Percentiles rank a stretch among this genome's conserved stretches.
Conservation (phyloP, 1,140 invertebrate genomes). For the Pogonomyrmex californicus region DNA sequence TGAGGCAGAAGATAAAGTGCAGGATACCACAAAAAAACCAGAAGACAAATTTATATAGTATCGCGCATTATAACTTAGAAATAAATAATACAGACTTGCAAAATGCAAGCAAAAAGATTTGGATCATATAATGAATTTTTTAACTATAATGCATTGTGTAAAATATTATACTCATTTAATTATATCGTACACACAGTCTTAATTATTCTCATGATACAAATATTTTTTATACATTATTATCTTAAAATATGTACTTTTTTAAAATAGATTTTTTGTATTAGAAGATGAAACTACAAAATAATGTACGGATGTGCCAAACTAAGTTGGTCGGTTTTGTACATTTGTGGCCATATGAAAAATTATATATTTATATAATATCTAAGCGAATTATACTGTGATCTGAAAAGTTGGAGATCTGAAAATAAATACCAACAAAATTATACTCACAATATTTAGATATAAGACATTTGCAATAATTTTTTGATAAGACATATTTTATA, state of each 20-base stretch:
- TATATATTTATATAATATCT: neutral
- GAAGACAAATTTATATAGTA: constrained; percentile 39
- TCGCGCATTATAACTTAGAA: neutral
- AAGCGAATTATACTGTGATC: constrained; percentile 2
- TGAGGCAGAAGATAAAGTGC: constrained; percentile 42
- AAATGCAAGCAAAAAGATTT: neutral
- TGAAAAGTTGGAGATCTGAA: constrained; percentile 30
- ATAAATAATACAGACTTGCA: constrained; percentile 20
- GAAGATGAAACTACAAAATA: constrained; percentile 8
- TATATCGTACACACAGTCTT: constrained; percentile 10
- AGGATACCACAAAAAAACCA: constrained; percentile 24
- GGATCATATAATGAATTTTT: constrained; percentile 20
- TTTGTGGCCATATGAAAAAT: constrained; percentile 14
- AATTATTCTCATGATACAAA: constrained; percentile 37
- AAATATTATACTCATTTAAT: constrained; percentile 23
- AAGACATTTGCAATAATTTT: constrained; percentile 31
- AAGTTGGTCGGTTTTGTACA: constrained; percentile 14
- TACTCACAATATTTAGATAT: constrained; percentile 20
- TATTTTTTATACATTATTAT: constrained; percentile 33
- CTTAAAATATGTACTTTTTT: constrained; percentile 7
- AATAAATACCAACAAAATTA: constrained; percentile 9
- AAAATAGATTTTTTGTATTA: constrained; percentile 8
- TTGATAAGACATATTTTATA: constrained; percentile 11
- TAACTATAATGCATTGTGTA: constrained; percentile 10
- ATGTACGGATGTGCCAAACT: constrained; percentile 34